These are phyloP conservation scores for Cheilosia grossa DNA, from an alignment of 2,888 invertebrate genomes.

Conservation along the genomic window DNA sequence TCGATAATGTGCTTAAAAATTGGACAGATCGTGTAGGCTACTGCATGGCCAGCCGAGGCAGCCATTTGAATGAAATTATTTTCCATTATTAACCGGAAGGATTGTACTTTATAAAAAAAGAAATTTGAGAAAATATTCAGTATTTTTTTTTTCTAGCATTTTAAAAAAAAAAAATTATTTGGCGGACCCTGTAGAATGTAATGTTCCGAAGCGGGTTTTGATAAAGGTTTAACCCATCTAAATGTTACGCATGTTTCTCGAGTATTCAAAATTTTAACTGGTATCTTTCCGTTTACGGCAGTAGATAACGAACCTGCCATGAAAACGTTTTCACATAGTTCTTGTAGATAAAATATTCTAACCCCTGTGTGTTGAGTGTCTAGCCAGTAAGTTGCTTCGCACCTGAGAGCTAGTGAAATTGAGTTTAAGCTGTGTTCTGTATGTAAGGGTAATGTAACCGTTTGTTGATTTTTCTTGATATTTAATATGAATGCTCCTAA, in stretches of 20 bases:
- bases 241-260: not conserved
- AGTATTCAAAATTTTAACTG: not conserved
- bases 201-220: not conserved
- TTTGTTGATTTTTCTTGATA: no score
- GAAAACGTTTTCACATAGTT: constrained; percentile 2
- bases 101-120: no score
- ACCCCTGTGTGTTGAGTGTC: not conserved
- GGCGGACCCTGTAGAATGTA: not conserved
- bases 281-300: not conserved
- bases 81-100: no score
- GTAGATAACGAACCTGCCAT: not conserved
- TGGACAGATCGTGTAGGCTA: no score
- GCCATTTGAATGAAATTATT: no score
- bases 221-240: not conserved
- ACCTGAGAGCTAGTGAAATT: not conserved
- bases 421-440: not conserved
- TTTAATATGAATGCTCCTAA: not conserved
- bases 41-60: no score
- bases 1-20: no score
- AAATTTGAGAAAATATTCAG: no score
- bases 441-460: not conserved
- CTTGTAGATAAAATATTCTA: not conserved
- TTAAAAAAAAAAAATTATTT: no score
- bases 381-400: constrained; percentile 3
- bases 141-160: no score